Evolutionary conservation across 2,888 invertebrate species (phyloP), one percentile per base, ranked within the genome.

Genomic region (Schrankia costaestrigalis): DNA sequence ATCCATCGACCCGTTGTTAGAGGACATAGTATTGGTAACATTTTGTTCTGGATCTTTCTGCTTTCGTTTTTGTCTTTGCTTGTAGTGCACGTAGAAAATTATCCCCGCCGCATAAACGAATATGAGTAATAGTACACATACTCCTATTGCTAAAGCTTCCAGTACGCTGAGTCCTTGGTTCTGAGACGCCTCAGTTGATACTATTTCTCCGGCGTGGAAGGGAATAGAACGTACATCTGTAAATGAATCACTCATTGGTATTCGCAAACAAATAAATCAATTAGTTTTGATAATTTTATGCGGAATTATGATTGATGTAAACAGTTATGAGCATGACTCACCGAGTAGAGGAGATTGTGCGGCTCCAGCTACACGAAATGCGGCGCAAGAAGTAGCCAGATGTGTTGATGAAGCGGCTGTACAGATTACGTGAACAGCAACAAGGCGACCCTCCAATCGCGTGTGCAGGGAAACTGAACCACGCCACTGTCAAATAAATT

Each of bases 101-200:
- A 96, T 94, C 1, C 95, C 95, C 0, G 94, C 93, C 2, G 95
- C 93, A 69, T 96, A 96, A 41, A 95, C 93, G 34, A 96, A 89
- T 0, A 95, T 93, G 25, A 96, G 78, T 46, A 95, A 86, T 3
- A 95, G 89, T 2, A 95, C 94, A 46, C 94, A 94, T 8, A 95
- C 90, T 4, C 94, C 95, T 25, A 96, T 94, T 0, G 95, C 94
- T 7, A 95, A 89, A 35, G 95, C 93, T 70, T 95, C 95, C 8
- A 93, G 89, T n/a, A 93, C 90, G 31, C 92, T 93, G 31, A 95
- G 85, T 17, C 93, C 92, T 50, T 89, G 89, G 31, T 85, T 88
- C 14, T 89, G 85, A 30, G 81, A 71, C 3, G 88, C 73, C 6
- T 89, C 90, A 3, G 90, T 77, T 1, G 78, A 71, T 2, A 84